A percentile compares a stretch with the other conserved stretches of the same genome.
These are phyloP conservation scores for Muschampia plurimacula DNA, from an alignment of 2,888 invertebrate species.

Conservation along the genomic window DNA sequence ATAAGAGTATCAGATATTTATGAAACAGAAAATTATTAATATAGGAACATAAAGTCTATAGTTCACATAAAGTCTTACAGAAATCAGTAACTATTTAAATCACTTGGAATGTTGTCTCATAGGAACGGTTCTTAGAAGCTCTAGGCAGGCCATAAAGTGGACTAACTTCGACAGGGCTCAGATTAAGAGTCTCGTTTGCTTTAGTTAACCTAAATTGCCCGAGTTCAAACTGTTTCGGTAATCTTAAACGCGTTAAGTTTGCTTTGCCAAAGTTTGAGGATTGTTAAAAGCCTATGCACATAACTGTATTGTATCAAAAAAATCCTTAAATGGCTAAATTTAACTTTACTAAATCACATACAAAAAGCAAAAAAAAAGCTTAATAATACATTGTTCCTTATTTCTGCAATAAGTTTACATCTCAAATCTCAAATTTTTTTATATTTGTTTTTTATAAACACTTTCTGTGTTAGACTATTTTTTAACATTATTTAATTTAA, in stretches of 20 bases:
- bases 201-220: slow-evolving; percentile 17
- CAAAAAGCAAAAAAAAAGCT: no score
- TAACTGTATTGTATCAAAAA: background rate
- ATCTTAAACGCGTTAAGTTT: slow-evolving; percentile 6
- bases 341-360: no score
- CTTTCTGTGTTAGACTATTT: no score
- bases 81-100: background rate
- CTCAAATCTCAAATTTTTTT: no score
- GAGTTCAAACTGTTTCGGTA: slow-evolving; percentile 19
- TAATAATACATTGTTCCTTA: no score
- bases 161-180: slow-evolving; percentile 6
- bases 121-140: slow-evolving; percentile 2
- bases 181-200: slow-evolving; percentile 14
- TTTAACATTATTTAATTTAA: no score
- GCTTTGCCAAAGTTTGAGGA: background rate
- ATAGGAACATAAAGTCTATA: background rate
- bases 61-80: background rate
- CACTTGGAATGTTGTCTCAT: slow-evolving; percentile 5
- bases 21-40: no score
- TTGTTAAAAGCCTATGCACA: background rate
- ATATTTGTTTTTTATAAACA: no score
- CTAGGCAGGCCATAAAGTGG: slow-evolving; percentile 9
- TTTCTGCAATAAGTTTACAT: no score
- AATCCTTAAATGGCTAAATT: background rate
- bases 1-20: no score